Evolutionary conservation across 1,140 invertebrate genomes (phyloP).

Genomic region (Choristoneura fumiferana): DNA sequence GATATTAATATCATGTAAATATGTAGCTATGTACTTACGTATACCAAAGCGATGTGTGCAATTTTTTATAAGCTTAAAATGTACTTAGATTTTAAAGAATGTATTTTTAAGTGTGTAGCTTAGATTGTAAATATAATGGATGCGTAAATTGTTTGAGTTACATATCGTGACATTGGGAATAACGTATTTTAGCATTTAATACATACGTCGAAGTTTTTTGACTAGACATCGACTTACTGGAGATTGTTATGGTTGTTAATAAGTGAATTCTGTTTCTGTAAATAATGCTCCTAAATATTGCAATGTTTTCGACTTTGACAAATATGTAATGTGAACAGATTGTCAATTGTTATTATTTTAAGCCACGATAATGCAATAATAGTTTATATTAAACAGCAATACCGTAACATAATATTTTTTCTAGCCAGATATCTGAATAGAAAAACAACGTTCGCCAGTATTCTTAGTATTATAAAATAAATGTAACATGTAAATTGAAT

Average conservation of each 20-base stretch:
- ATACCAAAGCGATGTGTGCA: conserved; percentile 77
- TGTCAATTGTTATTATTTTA: conserved; percentile 10
- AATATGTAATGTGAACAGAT: neutral
- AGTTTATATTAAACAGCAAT: conserved; percentile 8
- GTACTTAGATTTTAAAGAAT: conserved; percentile 52
- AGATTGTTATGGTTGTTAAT: neutral
- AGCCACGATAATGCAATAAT: conserved; percentile 1
- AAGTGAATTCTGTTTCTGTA: neutral
- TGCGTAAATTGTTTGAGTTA: conserved; percentile 58
- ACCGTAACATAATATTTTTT: neutral
- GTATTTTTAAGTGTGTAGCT: conserved; percentile 49
- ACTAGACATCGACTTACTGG: neutral
- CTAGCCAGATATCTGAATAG: neutral
- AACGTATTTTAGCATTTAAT: neutral
- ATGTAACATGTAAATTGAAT: neutral
- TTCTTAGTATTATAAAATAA: neutral
- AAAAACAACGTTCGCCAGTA: neutral
- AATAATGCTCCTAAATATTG: no score
- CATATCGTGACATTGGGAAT: conserved; percentile 21
- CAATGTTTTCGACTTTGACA: neutral
- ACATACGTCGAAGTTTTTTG: neutral
- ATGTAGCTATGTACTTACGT: conserved; percentile 75
- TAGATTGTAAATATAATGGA: conserved; percentile 54
- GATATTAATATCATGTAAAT: conserved; percentile 62
- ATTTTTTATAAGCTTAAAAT: conserved; percentile 74